Conservation (phyloP, 2,113 vertebrate species). For the Sceloporus undulatus region DNA sequence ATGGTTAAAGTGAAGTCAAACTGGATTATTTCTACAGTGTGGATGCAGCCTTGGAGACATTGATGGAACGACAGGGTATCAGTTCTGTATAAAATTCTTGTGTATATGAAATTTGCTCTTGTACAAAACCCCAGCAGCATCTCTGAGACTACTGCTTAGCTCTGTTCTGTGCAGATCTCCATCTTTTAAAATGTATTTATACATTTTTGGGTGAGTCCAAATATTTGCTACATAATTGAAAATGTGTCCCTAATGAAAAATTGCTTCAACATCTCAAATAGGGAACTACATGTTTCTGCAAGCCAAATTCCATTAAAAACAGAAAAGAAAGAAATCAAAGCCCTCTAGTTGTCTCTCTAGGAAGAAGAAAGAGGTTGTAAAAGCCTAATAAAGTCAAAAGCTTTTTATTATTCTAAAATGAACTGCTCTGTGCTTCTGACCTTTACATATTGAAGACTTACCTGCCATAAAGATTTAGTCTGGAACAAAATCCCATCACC, state of each 20-base stretch:
- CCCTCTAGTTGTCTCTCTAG: neutral
- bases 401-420: conserved; percentile 48
- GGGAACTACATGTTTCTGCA: conserved; percentile 18
- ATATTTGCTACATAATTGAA: neutral
- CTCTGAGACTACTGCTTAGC: neutral
- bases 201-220: neutral
- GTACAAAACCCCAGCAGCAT: neutral
- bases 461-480: conserved; percentile 59
- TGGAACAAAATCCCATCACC: conserved; percentile 65
- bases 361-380: conserved; percentile 26
- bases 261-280: neutral
- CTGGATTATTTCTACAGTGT: too few relatives aligned
- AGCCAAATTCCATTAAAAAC: conserved; percentile 24
- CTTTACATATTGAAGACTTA: conserved; percentile 53
- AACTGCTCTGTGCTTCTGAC: conserved; percentile 36
- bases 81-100: neutral
- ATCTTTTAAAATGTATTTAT: neutral
- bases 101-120: neutral
- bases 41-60: neutral
- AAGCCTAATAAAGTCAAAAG: conserved; percentile 46
- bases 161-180: neutral
- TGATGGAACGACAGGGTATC: neutral
- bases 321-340: conserved; percentile 12
- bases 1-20: too few relatives aligned
- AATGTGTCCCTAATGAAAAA: neutral